These are phyloP conservation scores for Eueremaeus valkanovi DNA, from an alignment of 2,888 invertebrate species.

Conservation along the genomic window DNA sequence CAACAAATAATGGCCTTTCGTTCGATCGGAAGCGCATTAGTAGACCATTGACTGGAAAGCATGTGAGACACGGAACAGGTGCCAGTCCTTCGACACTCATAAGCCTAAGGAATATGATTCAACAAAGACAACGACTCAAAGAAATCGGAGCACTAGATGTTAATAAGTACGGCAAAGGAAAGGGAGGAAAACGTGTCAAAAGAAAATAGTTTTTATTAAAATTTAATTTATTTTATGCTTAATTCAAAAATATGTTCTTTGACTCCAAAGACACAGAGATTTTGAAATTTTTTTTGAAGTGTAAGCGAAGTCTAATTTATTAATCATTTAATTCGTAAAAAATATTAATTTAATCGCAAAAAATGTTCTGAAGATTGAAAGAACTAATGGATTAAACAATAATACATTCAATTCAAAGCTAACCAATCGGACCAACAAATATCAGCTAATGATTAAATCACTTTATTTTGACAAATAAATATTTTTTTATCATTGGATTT, in stretches of 20 bases:
- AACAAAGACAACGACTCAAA: conserved; percentile 52
- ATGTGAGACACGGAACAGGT: conserved; percentile 54
- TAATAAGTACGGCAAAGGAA: conserved; percentile 36
- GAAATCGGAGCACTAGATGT: conserved; percentile 41
- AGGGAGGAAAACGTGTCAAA: conserved; percentile 37
- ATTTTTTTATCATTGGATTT: too few species aligned
- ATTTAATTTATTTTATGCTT: not conserved
- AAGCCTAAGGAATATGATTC: conserved; percentile 54
- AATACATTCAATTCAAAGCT: too few species aligned
- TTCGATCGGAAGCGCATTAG: conserved; percentile 51
- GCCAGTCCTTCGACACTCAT: conserved; percentile 53
- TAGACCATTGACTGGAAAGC: conserved; percentile 54
- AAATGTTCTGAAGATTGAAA: too few species aligned
- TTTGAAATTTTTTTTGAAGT: not conserved
- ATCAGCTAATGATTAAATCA: too few species aligned
- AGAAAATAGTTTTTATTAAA: conserved; percentile 27
- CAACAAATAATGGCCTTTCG: conserved; percentile 33
- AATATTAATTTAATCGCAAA: too few species aligned
- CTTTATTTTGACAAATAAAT: too few species aligned
- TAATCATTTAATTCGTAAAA: not conserved
- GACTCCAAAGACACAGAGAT: not conserved
- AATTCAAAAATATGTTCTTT: not conserved
- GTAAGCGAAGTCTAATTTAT: not conserved
- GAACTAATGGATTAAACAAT: too few species aligned
- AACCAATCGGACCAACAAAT: too few species aligned